These are phyloP conservation scores for Hippoglossus stenolepis DNA, from an alignment of 2,113 vertebrate genomes.

Conservation along the genomic window DNA sequence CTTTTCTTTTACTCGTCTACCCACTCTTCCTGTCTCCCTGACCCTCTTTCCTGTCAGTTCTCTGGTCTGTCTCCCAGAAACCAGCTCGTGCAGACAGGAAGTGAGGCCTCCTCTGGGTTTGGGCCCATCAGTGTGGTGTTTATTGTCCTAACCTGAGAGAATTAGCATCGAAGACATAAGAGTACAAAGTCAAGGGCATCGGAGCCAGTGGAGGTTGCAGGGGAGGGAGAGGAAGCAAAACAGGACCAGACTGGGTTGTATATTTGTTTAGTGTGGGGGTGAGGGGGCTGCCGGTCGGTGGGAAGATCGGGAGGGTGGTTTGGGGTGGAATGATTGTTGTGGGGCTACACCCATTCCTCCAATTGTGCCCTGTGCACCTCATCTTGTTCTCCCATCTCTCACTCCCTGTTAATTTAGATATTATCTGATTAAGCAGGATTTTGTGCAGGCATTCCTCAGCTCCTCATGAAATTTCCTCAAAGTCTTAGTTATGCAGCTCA, in stretches of 20 bases:
- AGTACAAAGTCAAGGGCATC: slow-evolving; percentile 71
- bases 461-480: background rate
- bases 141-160: slow-evolving; percentile 80
- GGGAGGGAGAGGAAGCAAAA: slow-evolving; percentile 62
- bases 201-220: slow-evolving; percentile 38
- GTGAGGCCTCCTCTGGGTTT: slow-evolving; percentile 54
- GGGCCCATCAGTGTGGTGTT: slow-evolving; percentile 72
- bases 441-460: slow-evolving; percentile 5
- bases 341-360: slow-evolving; percentile 42
- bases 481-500: slow-evolving; percentile 8
- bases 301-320: slow-evolving; percentile 23
- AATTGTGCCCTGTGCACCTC: slow-evolving; percentile 37
- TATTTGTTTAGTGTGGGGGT: slow-evolving; percentile 67
- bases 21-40: slow-evolving; percentile 36
- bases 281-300: slow-evolving; percentile 18
- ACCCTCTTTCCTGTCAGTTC: slow-evolving; percentile 46
- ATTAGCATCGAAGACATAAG: slow-evolving; percentile 67
- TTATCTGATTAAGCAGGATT: slow-evolving; percentile 22
- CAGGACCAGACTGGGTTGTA: slow-evolving; percentile 60
- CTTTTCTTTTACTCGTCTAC: slow-evolving; percentile 37
- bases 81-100: slow-evolving; percentile 62
- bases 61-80: slow-evolving; percentile 64
- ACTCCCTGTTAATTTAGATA: slow-evolving; percentile 21
- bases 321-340: slow-evolving; percentile 8
- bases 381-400: slow-evolving; percentile 2